Conservation (phyloP, 1,140 invertebrate genomes). For the Bombus consobrinus region DNA sequence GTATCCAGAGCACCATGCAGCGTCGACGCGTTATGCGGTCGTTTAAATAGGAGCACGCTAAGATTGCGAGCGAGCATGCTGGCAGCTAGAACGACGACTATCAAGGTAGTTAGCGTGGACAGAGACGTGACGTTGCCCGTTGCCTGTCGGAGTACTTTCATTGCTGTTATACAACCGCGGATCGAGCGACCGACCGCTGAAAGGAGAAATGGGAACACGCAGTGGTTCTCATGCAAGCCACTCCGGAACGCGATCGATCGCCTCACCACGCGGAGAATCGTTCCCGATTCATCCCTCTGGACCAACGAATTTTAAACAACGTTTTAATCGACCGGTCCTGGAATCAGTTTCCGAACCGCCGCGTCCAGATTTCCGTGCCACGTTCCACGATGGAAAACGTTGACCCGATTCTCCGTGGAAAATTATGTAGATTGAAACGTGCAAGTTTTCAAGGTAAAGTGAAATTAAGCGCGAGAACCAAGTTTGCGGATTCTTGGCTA, state of each 20-base stretch:
- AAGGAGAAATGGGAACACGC: conserved; percentile 77
- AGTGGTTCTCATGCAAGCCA: conserved; percentile 67
- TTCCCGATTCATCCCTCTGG: conserved; percentile 1
- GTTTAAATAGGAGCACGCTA: conserved; percentile 37
- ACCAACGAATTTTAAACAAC: background rate
- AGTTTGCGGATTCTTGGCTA: too few species aligned
- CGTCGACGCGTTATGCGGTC: conserved; percentile 14
- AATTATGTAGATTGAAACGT: background rate
- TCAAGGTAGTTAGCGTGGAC: conserved; percentile 43
- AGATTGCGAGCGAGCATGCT: conserved; percentile 27
- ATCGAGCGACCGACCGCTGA: conserved; percentile 69
- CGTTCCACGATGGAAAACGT: too few species aligned
- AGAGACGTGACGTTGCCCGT: conserved; percentile 58
- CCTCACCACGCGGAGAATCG: background rate
- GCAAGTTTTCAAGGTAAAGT: background rate
- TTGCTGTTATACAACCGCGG: conserved; percentile 78
- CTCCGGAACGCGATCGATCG: conserved; percentile 27
- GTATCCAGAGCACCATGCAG: conserved; percentile 17
- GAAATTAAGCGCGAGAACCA: background rate
- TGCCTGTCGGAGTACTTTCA: conserved; percentile 73
- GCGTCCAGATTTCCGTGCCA: background rate
- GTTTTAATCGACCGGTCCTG: background rate
- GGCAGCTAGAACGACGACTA: conserved; percentile 42
- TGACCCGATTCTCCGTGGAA: background rate
- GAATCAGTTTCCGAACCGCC: background rate